Evolutionary conservation across 2,888 invertebrate species (phyloP).

Genomic region (Temnothorax ravouxi): DNA sequence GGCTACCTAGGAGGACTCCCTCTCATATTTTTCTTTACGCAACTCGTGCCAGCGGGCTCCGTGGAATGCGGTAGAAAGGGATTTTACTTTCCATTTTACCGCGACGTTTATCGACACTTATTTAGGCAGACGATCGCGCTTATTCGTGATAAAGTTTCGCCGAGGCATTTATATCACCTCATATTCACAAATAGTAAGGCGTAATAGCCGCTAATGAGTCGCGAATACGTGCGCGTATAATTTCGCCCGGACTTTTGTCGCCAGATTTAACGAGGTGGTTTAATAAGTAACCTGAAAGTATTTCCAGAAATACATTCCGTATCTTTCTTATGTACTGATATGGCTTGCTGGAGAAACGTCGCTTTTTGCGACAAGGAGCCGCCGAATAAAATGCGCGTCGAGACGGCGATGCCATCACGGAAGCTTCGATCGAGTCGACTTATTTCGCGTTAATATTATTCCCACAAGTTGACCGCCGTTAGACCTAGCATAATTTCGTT

Average conservation of each 20-base stretch:
- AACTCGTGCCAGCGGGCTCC: constrained; percentile 69
- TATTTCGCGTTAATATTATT: constrained; percentile 26
- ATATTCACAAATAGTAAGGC: constrained; percentile 46
- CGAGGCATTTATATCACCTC: constrained; percentile 65
- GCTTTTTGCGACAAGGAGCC: constrained; percentile 2
- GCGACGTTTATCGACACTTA: constrained; percentile 77
- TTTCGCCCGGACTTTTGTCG: background rate
- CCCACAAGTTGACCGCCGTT: constrained; percentile 45
- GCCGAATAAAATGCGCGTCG: constrained; percentile 9
- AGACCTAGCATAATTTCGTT: constrained; percentile 41
- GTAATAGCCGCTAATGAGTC: constrained; percentile 41
- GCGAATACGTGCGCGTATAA: constrained; percentile 31
- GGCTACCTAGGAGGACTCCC: constrained; percentile 79
- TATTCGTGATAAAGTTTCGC: constrained; percentile 53
- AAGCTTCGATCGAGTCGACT: background rate
- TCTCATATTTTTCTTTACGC: constrained; percentile 72
- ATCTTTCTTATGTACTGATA: constrained; percentile 31
- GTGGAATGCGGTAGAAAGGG: constrained; percentile 76
- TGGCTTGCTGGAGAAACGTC: constrained; percentile 12
- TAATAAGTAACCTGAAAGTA: constrained; percentile 26
- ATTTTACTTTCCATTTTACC: constrained; percentile 77
- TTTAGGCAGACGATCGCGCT: constrained; percentile 73
- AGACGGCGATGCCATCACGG: background rate
- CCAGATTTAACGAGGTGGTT: constrained; percentile 38
- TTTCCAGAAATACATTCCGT: constrained; percentile 1